Evolutionary conservation across 1,140 invertebrate species (phyloP).

Genomic region (Pseudomyrmex dendroicus): DNA sequence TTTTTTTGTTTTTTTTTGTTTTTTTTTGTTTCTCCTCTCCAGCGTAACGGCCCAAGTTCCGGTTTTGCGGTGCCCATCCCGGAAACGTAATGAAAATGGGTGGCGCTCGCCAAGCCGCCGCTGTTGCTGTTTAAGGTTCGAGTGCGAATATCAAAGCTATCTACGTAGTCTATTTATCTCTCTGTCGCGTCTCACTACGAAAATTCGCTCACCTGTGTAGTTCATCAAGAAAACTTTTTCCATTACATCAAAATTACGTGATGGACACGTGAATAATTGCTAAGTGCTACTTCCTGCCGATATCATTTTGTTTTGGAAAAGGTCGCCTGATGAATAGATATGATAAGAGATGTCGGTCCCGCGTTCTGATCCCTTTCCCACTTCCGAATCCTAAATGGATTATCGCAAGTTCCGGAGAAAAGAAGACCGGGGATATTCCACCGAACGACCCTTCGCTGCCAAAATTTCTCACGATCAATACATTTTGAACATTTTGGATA

Average conservation of each 20-base stretch:
- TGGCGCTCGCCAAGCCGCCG: constrained; percentile 5
- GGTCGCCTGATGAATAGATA: constrained; percentile 8
- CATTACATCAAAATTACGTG: background rate
- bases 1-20: background rate
- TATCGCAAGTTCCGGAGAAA: background rate
- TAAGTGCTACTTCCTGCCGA: background rate
- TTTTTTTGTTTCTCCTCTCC: constrained; percentile 5
- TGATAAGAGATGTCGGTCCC: background rate
- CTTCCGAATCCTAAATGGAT: background rate
- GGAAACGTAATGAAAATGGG: constrained; percentile 54
- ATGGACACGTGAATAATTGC: constrained; percentile 25
- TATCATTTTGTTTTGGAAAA: background rate
- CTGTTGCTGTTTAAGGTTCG: constrained; percentile 19
- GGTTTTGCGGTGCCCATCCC: constrained; percentile 32
- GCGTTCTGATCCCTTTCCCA: background rate
- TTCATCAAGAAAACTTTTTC: constrained; percentile 36
- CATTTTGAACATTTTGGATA: no score
- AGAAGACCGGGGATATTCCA: no score
- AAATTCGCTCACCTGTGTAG: background rate
- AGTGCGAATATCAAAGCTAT: constrained; percentile 56
- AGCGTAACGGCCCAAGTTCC: constrained; percentile 51
- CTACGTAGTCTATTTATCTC: constrained; percentile 2
- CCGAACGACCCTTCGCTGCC: no score
- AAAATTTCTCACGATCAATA: background rate
- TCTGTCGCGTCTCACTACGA: background rate